phyloP scores from a whole-genome alignment of 2,888 invertebrate genomes.

The Teleiodes luculella region DNA sequence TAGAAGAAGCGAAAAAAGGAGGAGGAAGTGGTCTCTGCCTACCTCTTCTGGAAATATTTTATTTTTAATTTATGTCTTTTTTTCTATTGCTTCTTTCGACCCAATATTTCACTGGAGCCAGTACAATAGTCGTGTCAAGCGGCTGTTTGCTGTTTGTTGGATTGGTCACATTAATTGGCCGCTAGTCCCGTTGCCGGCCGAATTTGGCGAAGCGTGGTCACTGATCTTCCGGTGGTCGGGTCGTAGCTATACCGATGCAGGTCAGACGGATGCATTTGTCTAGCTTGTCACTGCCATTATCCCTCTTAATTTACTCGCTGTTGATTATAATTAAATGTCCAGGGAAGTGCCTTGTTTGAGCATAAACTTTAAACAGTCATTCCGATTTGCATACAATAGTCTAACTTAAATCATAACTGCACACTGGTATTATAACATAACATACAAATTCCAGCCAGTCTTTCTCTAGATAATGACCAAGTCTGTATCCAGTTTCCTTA shows the following conservation, averaged over 20 bases:
- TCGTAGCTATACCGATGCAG: slow-evolving; percentile 20
- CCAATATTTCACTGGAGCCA: too few relatives aligned
- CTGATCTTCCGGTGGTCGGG: slow-evolving; percentile 64
- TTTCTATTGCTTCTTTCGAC: too few relatives aligned
- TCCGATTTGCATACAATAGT: slow-evolving; percentile 15
- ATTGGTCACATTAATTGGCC: slow-evolving; percentile 52
- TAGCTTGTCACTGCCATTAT: slow-evolving; percentile 1
- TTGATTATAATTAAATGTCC: not conserved
- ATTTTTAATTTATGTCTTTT: too few relatives aligned
- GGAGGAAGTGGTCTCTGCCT: too few relatives aligned
- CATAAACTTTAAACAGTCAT: slow-evolving; percentile 1
- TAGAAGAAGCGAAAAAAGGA: too few relatives aligned
- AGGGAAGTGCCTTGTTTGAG: slow-evolving; percentile 11
- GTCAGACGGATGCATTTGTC: slow-evolving; percentile 8
- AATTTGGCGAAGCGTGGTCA: slow-evolving; percentile 64
- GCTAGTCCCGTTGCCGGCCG: slow-evolving; percentile 65
- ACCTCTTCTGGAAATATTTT: too few relatives aligned
- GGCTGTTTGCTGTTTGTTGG: slow-evolving; percentile 28
- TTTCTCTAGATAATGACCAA: not conserved
- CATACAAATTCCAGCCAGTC: not conserved
- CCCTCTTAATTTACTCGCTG: not conserved
- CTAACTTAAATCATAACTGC: slow-evolving; percentile 12
- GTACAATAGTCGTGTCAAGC: slow-evolving; percentile 2
- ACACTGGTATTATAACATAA: slow-evolving; percentile 3
- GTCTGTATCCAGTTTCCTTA: too few relatives aligned